Evolutionary conservation across 2,888 invertebrate species (phyloP), one percentile per base, ranked within the genome.

Genomic region (Zhuqinia jingwanae): DNA sequence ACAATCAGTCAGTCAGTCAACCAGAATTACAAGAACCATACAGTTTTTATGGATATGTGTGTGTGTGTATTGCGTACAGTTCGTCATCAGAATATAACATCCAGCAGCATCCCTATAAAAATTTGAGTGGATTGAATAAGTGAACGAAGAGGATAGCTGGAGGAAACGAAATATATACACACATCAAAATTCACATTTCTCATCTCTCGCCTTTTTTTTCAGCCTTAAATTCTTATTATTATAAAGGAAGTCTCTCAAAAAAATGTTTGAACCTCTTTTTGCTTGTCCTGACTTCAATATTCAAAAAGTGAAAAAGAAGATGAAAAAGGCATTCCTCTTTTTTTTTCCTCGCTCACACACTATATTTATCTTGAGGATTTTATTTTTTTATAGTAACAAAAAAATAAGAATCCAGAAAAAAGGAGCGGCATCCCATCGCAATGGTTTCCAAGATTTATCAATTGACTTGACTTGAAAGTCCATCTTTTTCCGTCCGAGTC

Each of bases 1-100:
- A 22, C 68, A 68, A 68, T 68, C 68, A 68, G 30, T 47, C 68
- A 68, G 17, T 17, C 65, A 65, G 60, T 30, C 30, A 42, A 5
- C 10, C 22, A 13, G 13, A 42, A 45, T 47, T 45, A 30, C 36
- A n/a, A n/a, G n/a, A 36, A 36, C 36, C 6, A 2, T 10, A 8
- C 17, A 17, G 1, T 36, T 17, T 15, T n/a, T 36, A 36, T 36
- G 36, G 36, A 36, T 36, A 8, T 8, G 36, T 36, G 36, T n/a
- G 30, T 20, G 15, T 13, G 22, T 68, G 17, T 36, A 27, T 36
- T 3, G 3, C 36, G n/a, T 11, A 17, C 11, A 17, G 8, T 42
- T 65, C 17, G 0, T 20, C 20, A 45, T 45, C 30, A 45, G 15
- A 20, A 68, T 56, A 56, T 56, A 56, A n/a, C n/a, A n/a, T n/a